These are phyloP conservation scores for Drosophila multiciliata DNA, from an alignment of 2,888 invertebrate species.

Conservation along the genomic window DNA sequence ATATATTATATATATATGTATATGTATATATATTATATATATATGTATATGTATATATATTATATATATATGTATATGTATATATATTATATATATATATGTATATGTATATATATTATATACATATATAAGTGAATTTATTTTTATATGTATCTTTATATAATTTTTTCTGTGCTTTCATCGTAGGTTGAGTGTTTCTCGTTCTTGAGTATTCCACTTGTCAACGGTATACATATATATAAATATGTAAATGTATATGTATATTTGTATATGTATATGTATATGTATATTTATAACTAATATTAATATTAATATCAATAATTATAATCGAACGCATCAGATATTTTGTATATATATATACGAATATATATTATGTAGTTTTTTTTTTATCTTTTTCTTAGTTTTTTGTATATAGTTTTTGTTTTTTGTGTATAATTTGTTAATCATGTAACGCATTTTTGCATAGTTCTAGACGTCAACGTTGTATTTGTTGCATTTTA, in stretches of 20 bases:
- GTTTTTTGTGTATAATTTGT: constrained; percentile 3
- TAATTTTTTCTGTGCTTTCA: constrained; percentile 33
- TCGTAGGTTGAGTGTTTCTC: constrained; percentile 27
- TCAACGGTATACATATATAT: constrained; percentile 26
- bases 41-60: background rate
- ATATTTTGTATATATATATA: constrained; percentile 35
- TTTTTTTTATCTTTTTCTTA: background rate
- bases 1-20: constrained; percentile 9
- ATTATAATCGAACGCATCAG: constrained; percentile 37
- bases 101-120: background rate
- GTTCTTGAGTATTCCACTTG: constrained; percentile 8
- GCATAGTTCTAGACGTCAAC: constrained; percentile 39
- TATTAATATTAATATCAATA: constrained; percentile 18
- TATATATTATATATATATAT: constrained; percentile 13
- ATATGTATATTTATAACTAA: constrained; percentile 16
- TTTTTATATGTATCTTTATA: background rate
- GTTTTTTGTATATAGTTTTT: background rate
- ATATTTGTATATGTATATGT: constrained; percentile 18
- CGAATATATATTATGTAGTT: constrained; percentile 24
- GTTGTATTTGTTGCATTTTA: constrained; percentile 37
- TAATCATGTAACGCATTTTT: constrained; percentile 26
- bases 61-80: constrained; percentile 8
- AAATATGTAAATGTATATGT: constrained; percentile 5
- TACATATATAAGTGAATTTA: constrained; percentile 3
- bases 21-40: background rate